Base-by-base conservation (phyloP, 2,113 vertebrate species). In the Calidris pugnax region DNA sequence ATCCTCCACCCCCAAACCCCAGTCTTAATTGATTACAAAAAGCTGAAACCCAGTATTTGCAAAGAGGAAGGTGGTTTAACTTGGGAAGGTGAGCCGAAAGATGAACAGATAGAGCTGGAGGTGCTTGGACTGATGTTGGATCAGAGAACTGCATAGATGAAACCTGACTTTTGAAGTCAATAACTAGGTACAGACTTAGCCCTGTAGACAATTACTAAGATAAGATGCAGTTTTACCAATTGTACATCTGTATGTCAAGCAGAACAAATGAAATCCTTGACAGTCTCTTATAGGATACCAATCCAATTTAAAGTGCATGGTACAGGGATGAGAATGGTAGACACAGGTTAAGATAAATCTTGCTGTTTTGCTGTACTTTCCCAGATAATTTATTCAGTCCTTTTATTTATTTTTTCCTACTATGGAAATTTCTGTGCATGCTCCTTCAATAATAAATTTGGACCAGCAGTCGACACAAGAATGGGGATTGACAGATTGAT, bases 241-340 rank as follows among this genome's bases (percentile, higher is more conserved):
- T 96, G 90, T 96, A 95, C 87, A 74, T 94, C 89, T 91, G 91
- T 93, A 89, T 90, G 95, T 96, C 95, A 97, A 97, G 95, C 94
- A 97, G 89, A 96, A 97, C 95, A 95, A 97, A 95, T 95, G 79
- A 92, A 97, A 97, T 97, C 89, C 92, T 87, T 95, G 95, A 95
- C 97, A 96, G 82, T 66, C 62, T 84, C 32, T 96, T 96, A 95
- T 47, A 97, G 95, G 91, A 94, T 96, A 96, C 91, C 92, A 96
- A 88, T 95, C 85, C 93, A 97, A 97, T 96, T 97, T 97, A 95
- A 97, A 96, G 93, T 92, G 87, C 87, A 83, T 51, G 57, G 69
- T 64, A 81, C n/a, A 67, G 71, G 82, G 76, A 95, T 47, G 85
- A 94, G 76, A 85, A 30, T 27, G 51, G 75, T 86, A 84, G 88